phyloP scores from a whole-genome alignment of 1,140 invertebrate species.

The Penaeus vannamei region DNA sequence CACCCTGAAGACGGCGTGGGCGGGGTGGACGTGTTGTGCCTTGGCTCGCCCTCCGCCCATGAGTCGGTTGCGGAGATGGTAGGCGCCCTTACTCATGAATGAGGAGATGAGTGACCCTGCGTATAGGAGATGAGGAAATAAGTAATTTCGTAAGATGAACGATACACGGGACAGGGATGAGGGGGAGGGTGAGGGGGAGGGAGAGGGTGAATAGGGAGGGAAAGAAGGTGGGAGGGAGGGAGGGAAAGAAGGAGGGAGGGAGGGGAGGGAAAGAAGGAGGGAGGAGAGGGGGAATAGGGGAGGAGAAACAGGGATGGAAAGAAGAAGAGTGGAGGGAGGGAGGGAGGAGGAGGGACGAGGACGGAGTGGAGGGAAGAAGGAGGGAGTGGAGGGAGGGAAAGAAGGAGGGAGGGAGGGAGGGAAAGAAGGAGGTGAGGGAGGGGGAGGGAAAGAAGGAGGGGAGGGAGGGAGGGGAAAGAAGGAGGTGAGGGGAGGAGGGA shows the following conservation, averaged over 20 bases:
- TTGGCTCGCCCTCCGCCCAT: slow-evolving; percentile 28
- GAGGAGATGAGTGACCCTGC: slow-evolving; percentile 42
- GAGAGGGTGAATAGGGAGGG: slow-evolving; percentile 11
- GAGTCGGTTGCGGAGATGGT: slow-evolving; percentile 55
- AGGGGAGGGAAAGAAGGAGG: not conserved
- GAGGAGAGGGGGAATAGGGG: not conserved
- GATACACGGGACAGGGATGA: not conserved
- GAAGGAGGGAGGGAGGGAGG: no score
- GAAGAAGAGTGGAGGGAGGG: not conserved
- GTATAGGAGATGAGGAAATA: no score
- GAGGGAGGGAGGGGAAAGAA: no score
- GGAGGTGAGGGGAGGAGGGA: no score
- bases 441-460: no score
- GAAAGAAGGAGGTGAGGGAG: no score
- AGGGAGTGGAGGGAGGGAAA: no score
- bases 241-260: no score
- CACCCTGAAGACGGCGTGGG: slow-evolving; percentile 57
- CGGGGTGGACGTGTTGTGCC: slow-evolving; percentile 39
- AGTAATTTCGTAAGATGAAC: not conserved
- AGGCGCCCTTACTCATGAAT: slow-evolving; percentile 55
- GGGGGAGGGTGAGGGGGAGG: not conserved
- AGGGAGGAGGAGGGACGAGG: no score
- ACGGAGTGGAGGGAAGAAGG: no score
- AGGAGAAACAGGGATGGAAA: slow-evolving; percentile 47
- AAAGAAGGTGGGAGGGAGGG: not conserved